Evolutionary conservation across 35 echinoderm and acorn worm genomes (phyloP).

Genomic region (Apostichopus californicus): DNA sequence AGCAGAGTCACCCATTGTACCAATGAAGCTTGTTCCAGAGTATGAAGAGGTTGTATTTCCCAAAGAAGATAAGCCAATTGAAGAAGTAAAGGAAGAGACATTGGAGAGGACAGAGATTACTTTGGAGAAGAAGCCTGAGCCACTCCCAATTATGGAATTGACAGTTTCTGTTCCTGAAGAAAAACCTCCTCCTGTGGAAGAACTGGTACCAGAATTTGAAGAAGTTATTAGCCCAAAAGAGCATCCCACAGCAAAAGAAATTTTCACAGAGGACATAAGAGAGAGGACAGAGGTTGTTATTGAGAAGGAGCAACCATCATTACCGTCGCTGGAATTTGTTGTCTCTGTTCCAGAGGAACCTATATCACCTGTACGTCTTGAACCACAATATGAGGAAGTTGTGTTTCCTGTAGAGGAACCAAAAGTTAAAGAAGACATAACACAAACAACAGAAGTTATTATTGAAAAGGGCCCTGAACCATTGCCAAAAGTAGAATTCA

Average conservation of each 20-base stretch:
- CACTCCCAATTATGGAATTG: slow-evolving; percentile 59
- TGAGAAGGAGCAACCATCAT: slow-evolving; percentile 28
- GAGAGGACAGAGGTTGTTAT: slow-evolving; percentile 40
- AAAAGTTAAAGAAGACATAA: slow-evolving; percentile 44
- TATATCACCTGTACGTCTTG: slow-evolving; percentile 45
- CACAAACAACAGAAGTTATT: slow-evolving; percentile 61
- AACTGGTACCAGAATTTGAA: slow-evolving; percentile 60
- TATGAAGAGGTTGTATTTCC: slow-evolving; percentile 61
- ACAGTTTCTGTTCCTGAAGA: slow-evolving; percentile 61
- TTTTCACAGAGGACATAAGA: slow-evolving; percentile 10
- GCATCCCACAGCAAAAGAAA: slow-evolving; percentile 35
- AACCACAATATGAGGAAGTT: slow-evolving; percentile 54
- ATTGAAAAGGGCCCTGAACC: slow-evolving; percentile 54
- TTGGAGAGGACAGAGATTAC: slow-evolving; percentile 71
- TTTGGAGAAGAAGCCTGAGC: slow-evolving; percentile 62
- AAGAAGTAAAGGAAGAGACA: slow-evolving; percentile 59
- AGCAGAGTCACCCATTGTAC: slow-evolving; percentile 25
- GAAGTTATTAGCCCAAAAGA: slow-evolving; percentile 53
- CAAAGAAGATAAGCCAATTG: slow-evolving; percentile 41
- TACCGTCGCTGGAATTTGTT: slow-evolving; percentile 40
- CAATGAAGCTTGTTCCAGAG: slow-evolving; percentile 50
- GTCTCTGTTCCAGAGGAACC: slow-evolving; percentile 49
- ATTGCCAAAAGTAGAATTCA: slow-evolving; percentile 47
- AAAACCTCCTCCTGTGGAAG: slow-evolving; percentile 54
- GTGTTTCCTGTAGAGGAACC: slow-evolving; percentile 65